Base-by-base conservation (phyloP, 2,113 vertebrate species). In the Nesogale talazaci region DNA sequence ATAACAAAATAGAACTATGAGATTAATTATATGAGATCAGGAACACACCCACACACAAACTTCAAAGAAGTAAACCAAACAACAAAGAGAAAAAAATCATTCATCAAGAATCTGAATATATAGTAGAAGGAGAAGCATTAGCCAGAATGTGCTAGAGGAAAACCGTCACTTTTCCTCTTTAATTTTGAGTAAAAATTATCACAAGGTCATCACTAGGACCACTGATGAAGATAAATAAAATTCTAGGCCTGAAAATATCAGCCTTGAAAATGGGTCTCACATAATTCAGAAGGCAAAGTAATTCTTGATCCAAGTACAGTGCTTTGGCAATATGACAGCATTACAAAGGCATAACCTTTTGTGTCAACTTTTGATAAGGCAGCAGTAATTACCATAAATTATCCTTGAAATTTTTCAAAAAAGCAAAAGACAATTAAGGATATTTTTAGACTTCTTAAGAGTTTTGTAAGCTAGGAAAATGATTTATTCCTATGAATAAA, bases 321-420 rank as follows among this genome's bases (percentile, higher is more conserved):
- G 42, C 10, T 78, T 77, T 83, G 52, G 84, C 63, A 87, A 52
- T 36, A 25, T 85, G 74, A 92, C 83, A 67, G 63, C 79, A 67
- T 88, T 90, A 92, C 87, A 74, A 70, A 89, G 67, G 61, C 74
- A 83, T 95, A 94, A 94, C 91, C 93, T 91, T 94, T 83, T 76
- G 17, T 96, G 92, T 95, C 94, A 94, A 83, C 20, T 93, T 95
- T 57, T 83, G 85, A 96, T 72, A 96, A 94, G 94, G 69, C 52
- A 67, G 91, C 15, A 27, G 38, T 82, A 90, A 95, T 95, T 94
- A 94, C 16, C 93, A 86, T 92, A 96, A 94, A 96, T 96, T 96
- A 94, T 34, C 85, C 83, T 6, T 72, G 85, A 93, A 42, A 61
- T 1, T 52, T 85, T 92, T 92, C 4, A 76, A 83, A 90, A 83